Base-by-base conservation (phyloP, 2,888 invertebrate genomes). In the Thalpophila matura region DNA sequence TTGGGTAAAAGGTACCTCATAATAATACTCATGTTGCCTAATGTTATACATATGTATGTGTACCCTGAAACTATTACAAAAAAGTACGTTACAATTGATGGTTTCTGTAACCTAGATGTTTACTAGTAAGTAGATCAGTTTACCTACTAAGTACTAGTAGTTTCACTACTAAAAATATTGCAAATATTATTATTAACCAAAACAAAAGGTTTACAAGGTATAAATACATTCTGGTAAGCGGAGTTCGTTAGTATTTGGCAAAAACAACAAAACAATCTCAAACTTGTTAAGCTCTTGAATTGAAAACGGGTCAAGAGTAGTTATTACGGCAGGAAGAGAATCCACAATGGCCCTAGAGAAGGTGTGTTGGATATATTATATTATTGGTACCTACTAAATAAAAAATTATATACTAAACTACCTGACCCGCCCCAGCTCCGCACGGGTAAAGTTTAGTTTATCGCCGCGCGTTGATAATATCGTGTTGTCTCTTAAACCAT, bases 281-380 rank as follows among this genome's bases (percentile, higher is more conserved):
- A 65, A 63, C 24, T 67, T 53, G 37, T 42, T 57, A 67, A 38
- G 56, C 51, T 43, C 51, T 60, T 55, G 51, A 67, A 64, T 57
- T 14, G 46, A 45, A 76, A 67, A 33, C 43, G 29, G 73, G 73
- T 76, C 73, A 76, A 75, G 68, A 73, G 64, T 56, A 38, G 22
- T 74, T 61, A 71, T 69, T 55, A 70, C 40, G 27, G 33, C 22
- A 29, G 26, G 53, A 65, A 43, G 22, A 12, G 31, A 70, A 43
- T 37, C 29, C 33, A 20, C 38, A 33, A 49, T 45, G 7, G 20
- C 40, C 33, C 46, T 62, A 42, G 6, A 54, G 16, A 37, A 61
- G 37, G 31, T 57, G 55, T 56, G n/a, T 14, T 33, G 33, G 33
- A 14, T 6, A n/a, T n/a, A n/a, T n/a, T n/a, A n/a, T n/a, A n/a